Percentiles rank a stretch among this genome's conserved stretches.
These are phyloP conservation scores for Muscina levida DNA, from an alignment of 2,888 invertebrate genomes.

Conservation along the genomic window DNA sequence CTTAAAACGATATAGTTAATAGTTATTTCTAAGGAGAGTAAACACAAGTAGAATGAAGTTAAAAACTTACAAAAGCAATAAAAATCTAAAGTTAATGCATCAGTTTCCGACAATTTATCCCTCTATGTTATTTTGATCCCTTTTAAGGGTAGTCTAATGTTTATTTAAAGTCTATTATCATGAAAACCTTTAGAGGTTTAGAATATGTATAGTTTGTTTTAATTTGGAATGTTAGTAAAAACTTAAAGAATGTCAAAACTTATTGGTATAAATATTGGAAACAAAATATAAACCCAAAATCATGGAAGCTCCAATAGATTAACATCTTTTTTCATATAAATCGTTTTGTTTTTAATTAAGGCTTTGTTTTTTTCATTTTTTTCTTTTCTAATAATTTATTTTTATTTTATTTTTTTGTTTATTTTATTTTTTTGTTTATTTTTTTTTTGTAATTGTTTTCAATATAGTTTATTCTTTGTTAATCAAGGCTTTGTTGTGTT, in stretches of 20 bases:
- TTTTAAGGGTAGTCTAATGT: too few species aligned
- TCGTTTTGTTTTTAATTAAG: conserved; percentile 53
- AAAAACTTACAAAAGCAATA: too few species aligned
- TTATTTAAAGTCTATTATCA: conserved; percentile 10
- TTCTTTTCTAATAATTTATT: conserved; percentile 25
- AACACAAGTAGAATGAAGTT: too few species aligned
- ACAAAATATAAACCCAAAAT: neutral
- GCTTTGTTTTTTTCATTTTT: conserved; percentile 34
- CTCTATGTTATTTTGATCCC: neutral
- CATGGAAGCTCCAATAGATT: conserved; percentile 62
- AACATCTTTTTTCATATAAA: conserved; percentile 38
- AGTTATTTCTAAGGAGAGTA: too few species aligned
- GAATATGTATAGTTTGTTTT: conserved; percentile 17
- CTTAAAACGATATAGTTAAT: too few species aligned
- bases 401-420: conserved; percentile 18
- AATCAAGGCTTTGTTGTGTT: conserved; percentile 41
- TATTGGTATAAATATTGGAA: conserved; percentile 7
- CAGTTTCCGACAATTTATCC: too few species aligned
- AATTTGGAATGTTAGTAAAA: conserved; percentile 3
- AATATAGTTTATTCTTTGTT: conserved; percentile 19
- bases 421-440: neutral
- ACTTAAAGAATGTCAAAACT: neutral
- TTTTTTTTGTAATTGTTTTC: conserved; percentile 14
- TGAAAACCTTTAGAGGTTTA: conserved; percentile 28
- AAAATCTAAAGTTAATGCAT: too few species aligned